Evolutionary conservation across 2,888 invertebrate species (phyloP), one percentile per base, ranked within the genome.

Genomic region (Brenthis hecate): DNA sequence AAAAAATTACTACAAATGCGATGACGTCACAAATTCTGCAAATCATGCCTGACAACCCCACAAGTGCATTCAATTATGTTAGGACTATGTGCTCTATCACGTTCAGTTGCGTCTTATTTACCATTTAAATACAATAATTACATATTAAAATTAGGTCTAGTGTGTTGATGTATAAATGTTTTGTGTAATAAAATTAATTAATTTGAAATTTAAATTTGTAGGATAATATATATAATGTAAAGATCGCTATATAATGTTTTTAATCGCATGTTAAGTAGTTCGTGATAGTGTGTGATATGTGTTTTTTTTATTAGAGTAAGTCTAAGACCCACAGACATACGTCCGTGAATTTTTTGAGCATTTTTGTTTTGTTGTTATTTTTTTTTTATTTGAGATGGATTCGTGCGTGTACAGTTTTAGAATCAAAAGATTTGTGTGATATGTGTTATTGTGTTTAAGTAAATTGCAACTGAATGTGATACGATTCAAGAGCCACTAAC

Each of bases 21-120:
- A 70, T 69, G 72, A 69, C 63, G 64, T 74, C 71, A 73, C 72
- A 74, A 74, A 62, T 72, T 71, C 74, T 74, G 72, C 74, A 72
- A 74, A 70, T 74, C 74, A 72, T 74, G 73, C 73, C 67, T 71
- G 73, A 72, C 72, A 63, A 71, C 65, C 56, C 70, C 70, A 65
- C 66, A 65, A 68, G 61, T 66, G 70, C 64, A 53, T 51, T 69
- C 57, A 50, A 56, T 23, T 62, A 19, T 19, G 47, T 55, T 60
- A 19, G 6, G 60, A 54, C 60, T 69, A 64, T 19, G 56, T 53
- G 63, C 57, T 51, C 53, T 63, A 63, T 66, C 66, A 70, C 63
- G 63, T 68, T 70, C 68, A 63, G 47, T 66, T 68, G 72, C 65
- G 8, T 51, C 16, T 19, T 36, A 53, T 14, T 6, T 51, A 36